phyloP scores from a whole-genome alignment of 2,113 vertebrate genomes.

The Solea senegalensis region DNA sequence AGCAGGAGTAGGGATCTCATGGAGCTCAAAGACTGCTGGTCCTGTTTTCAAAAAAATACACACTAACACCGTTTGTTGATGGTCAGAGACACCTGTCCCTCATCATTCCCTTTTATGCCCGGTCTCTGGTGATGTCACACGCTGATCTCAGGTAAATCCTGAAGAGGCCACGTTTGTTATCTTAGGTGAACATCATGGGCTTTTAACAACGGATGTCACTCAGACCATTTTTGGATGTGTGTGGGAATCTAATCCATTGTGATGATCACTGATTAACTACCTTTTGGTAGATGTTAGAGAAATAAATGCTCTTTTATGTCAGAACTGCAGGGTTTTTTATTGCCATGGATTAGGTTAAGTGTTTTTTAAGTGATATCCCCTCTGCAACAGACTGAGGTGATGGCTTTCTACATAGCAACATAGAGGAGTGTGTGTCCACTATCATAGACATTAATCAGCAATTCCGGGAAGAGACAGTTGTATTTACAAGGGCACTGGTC shows the following conservation, averaged over 20 bases:
- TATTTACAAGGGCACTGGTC: slow-evolving; percentile 28
- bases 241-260: slow-evolving; percentile 58
- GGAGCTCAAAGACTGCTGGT: background rate
- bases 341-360: slow-evolving; percentile 57
- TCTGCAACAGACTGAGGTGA: slow-evolving; percentile 35
- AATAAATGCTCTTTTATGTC: slow-evolving; percentile 49
- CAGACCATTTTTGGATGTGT: slow-evolving; percentile 45
- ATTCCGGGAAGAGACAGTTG: slow-evolving; percentile 43
- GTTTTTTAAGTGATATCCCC: slow-evolving; percentile 63
- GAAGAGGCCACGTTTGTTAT: slow-evolving; percentile 25
- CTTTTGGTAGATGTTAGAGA: slow-evolving; percentile 57
- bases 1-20: slow-evolving; percentile 68
- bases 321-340: slow-evolving; percentile 61
- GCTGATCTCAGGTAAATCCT: slow-evolving; percentile 4
- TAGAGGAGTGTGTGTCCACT: slow-evolving; percentile 25
- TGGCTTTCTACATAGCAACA: slow-evolving; percentile 67
- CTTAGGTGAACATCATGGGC: slow-evolving; percentile 43
- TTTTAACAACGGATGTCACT: slow-evolving; percentile 57
- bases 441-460: slow-evolving; percentile 59
- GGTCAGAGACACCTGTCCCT: background rate
- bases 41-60: background rate
- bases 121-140: slow-evolving; percentile 25
- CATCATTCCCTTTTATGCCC: slow-evolving; percentile 51
- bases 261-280: slow-evolving; percentile 33
- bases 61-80: slow-evolving; percentile 1